Base-by-base conservation (phyloP, 2,797 vertebrate species). In the Botia almorhae region DNA sequence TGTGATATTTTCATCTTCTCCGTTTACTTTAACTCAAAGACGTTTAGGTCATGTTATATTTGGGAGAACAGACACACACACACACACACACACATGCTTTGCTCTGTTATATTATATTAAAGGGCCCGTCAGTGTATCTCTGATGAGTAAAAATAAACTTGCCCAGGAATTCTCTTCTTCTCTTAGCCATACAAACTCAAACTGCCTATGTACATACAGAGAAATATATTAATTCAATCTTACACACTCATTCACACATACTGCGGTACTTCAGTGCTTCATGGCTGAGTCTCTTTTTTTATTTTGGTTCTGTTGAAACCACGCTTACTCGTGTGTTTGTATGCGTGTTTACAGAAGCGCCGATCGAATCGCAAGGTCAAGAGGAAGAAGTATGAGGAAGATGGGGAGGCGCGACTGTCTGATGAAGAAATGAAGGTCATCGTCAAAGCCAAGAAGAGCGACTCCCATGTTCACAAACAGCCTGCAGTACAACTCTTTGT, bases 341-440 rank as follows among this genome's bases (percentile, higher is more conserved):
- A 56, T 10, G 85, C 10, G 3, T 83, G 36, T 81, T 4, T 21
- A n/a, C 83, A 99, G 98, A 99, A 98, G 91, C 96, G 98, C 87
- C 95, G 98, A 84, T 99, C 98, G 17, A 99, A 98, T 92, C 94
- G 98, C 6, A 97, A 99, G 90, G 93, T 99, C 87, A 99, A 99
- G 92, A 95, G 96, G 76, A 99, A 98, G 94, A 97, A 97, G 81
- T 99, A 99, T 0, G 92, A 94, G 4, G 98, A 99, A 89, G 97
- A 98, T 85, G 92, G 93, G 82, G 98, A 98, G 90, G 95, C 96
- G 77, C 95, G 96, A 74, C 90, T 97, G 48, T 97, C 95, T 0
- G 97, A 98, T 82, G 98, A 98, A 53, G 97, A 98, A 67, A 92
- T 94, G 85, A 98, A 97, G 92, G 94, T 95, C 80, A 93, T 95